These are phyloP conservation scores for Hypomecis atomaria DNA, from an alignment of 2,888 invertebrate genomes.

Conservation along the genomic window DNA sequence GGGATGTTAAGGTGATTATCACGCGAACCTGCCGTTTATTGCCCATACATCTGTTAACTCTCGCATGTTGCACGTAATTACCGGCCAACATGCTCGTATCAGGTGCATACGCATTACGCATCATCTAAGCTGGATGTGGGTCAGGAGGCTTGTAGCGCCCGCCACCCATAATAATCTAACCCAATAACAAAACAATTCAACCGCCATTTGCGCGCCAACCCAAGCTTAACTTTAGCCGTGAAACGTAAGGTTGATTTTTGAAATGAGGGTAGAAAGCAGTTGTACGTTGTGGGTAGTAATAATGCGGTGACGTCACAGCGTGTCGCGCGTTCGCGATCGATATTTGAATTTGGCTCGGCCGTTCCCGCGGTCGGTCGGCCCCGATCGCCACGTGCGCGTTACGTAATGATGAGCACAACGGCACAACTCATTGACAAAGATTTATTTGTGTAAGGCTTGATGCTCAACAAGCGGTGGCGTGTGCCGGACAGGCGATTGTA, in stretches of 20 bases:
- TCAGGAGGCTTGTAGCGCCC: conserved; percentile 68
- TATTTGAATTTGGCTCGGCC: conserved; percentile 38
- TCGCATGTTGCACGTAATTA: conserved; percentile 48
- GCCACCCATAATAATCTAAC: conserved; percentile 49
- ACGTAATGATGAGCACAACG: conserved; percentile 67
- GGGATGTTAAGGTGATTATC: background rate
- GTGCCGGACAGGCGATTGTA: conserved; percentile 21
- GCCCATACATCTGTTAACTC: conserved; percentile 5
- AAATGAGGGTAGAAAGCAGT: conserved; percentile 3
- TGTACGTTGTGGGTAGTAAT: conserved; percentile 31
- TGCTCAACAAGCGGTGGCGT: conserved; percentile 52
- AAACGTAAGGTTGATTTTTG: conserved; percentile 37
- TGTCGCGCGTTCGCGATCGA: conserved; percentile 58
- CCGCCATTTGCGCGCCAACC: background rate
- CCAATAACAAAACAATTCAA: conserved; percentile 38
- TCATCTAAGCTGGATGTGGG: conserved; percentile 68
- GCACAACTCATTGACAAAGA: conserved; percentile 78
- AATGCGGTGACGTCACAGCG: conserved; percentile 72
- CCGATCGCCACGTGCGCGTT: conserved; percentile 71
- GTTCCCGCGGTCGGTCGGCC: conserved; percentile 60
- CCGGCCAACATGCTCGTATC: conserved; percentile 45
- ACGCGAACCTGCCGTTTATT: background rate
- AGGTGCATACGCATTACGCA: conserved; percentile 77
- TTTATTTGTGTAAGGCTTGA: conserved; percentile 68
- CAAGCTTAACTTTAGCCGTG: conserved; percentile 17